Conservation (phyloP, 2,113 vertebrate species). For the Calyptommatus sinebrachiatus region DNA sequence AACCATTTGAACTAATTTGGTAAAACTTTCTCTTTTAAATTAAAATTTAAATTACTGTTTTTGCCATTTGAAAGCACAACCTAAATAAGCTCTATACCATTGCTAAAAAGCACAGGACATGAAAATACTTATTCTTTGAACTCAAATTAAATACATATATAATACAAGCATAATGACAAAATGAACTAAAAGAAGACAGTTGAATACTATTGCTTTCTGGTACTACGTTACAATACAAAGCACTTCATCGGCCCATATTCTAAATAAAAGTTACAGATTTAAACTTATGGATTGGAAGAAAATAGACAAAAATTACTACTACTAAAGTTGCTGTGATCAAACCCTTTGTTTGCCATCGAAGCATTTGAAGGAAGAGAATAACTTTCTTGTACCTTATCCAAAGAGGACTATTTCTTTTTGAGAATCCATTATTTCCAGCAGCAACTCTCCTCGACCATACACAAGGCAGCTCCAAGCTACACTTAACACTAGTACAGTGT, state of each 20-base stretch:
- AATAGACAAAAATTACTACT: neutral
- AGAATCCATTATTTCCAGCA: conserved; percentile 23
- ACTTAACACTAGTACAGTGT: conserved; percentile 53
- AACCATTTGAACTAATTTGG: neutral
- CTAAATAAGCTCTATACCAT: neutral
- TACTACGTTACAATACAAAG: conserved; percentile 1
- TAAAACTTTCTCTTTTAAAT: neutral
- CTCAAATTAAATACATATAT: neutral
- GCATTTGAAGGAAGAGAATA: neutral
- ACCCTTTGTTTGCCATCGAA: neutral
- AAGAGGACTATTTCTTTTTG: conserved; percentile 29
- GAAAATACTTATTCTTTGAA: neutral
- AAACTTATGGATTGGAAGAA: neutral
- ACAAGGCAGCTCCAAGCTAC: conserved; percentile 41
- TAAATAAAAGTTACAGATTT: neutral
- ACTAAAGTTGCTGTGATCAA: too few relatives aligned
- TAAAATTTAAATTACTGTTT: neutral
- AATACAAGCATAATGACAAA: neutral
- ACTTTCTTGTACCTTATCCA: conserved; percentile 34
- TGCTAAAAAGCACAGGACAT: conserved; percentile 24
- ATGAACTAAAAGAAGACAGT: neutral
- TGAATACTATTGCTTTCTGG: neutral
- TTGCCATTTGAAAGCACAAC: neutral
- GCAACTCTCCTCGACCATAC: conserved; percentile 4
- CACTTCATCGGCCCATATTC: neutral